Evolutionary conservation across 2,888 invertebrate genomes (phyloP), one percentile per base, ranked within the genome.

Genomic region (Protophormia terraenovae): DNA sequence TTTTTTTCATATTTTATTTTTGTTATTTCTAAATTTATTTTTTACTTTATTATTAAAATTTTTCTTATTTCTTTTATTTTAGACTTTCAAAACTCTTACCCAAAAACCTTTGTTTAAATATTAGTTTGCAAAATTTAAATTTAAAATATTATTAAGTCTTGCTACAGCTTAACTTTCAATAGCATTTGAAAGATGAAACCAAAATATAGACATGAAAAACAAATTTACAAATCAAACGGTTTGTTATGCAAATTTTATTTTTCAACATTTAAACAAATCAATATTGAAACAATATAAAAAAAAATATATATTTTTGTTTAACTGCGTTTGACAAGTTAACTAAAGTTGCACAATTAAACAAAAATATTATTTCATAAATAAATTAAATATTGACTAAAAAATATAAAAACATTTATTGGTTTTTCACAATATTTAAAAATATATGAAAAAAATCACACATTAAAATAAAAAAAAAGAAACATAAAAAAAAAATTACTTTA

Each of bases 231-330:
- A 64, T 55, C 45, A 55, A 82, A 82, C 62, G 32, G 69, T 64
- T 76, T 76, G 76, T 76, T 76, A 82, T 75, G 81, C 76, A 71
- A 82, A 76, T 82, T 47, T 24, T 1, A 4, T 50, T 47, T 58
- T 58, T 19, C 71, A 16, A 60, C 67, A 19, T 35, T 53, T 53
- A 35, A 53, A 41, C 55, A 32, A 32, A 53, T 19, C 58, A 76
- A 71, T 81, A 69, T 75, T 64, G 41, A 53, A 35, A 69, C 1
- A 41, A 73, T 58, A 80, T 32, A 19, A 41, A 55, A 47, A 10
- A 6, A 58, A 24, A 24, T 7, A 55, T 32, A 32, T 32, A 10
- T 55, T n/a, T 67, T 60, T 29, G 16, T 45, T 81, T 58, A 53
- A 66, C 47, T 79, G 53, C 53, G 41, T 50, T 38, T 81, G 47